Evolutionary conservation across 2,888 invertebrate species (phyloP).

Genomic region (Nomada flava): DNA sequence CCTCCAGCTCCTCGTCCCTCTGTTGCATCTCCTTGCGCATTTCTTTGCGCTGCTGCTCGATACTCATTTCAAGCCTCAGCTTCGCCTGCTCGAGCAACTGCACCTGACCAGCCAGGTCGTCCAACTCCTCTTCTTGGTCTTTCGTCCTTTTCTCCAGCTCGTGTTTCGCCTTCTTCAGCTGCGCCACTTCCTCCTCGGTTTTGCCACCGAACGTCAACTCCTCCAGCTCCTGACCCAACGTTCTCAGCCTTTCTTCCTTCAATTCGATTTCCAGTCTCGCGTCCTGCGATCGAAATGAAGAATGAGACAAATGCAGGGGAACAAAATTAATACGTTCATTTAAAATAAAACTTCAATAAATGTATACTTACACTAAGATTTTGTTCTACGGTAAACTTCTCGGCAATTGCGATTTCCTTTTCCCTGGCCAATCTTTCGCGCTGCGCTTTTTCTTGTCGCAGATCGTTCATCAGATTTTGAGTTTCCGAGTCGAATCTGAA

Average conservation of each 20-base stretch:
- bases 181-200: conserved; percentile 94
- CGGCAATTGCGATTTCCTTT: conserved; percentile 93
- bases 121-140: conserved; percentile 97
- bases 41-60: conserved; percentile 96
- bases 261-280: conserved; percentile 94
- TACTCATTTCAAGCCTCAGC: conserved; percentile 95
- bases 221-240: conserved; percentile 93
- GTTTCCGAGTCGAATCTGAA: conserved; percentile 87
- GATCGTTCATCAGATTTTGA: conserved; percentile 92
- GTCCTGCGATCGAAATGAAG: conserved; percentile 86
- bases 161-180: conserved; percentile 92
- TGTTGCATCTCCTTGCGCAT: conserved; percentile 95
- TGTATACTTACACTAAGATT: conserved; percentile 89
- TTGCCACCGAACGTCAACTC: conserved; percentile 92
- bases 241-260: conserved; percentile 93
- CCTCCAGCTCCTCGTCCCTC: conserved; percentile 97
- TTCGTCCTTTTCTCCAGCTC: conserved; percentile 94
- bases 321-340: too few species aligned
- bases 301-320: neutral
- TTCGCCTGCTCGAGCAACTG: conserved; percentile 96
- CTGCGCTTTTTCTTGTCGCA: conserved; percentile 91
- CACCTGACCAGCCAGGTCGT: conserved; percentile 97
- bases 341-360: too few species aligned
- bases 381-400: conserved; percentile 95
- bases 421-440: conserved; percentile 93